phyloP scores from a whole-genome alignment of 2,888 invertebrate genomes.

The Drosophila macrospina region DNA sequence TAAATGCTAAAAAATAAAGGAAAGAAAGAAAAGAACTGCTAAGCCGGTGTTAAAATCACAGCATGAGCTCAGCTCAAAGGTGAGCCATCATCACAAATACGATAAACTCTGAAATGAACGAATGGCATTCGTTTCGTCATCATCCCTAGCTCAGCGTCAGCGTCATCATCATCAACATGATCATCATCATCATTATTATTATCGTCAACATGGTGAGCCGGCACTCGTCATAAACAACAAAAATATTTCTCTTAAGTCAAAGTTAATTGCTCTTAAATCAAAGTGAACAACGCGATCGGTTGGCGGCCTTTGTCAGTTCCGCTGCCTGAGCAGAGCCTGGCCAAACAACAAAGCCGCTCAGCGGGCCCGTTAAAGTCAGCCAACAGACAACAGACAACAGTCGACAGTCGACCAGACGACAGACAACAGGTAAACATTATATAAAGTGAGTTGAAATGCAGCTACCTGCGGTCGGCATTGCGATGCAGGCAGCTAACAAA shows the following conservation, averaged over 20 bases:
- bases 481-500: slow-evolving; percentile 36
- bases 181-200: slow-evolving; percentile 8
- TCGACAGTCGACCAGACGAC: slow-evolving; percentile 6
- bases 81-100: slow-evolving; percentile 15
- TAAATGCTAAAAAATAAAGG: slow-evolving; percentile 41
- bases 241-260: slow-evolving; percentile 79
- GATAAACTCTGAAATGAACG: slow-evolving; percentile 21
- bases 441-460: slow-evolving; percentile 63
- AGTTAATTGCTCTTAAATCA: slow-evolving; percentile 79
- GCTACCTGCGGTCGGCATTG: slow-evolving; percentile 52
- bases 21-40: slow-evolving; percentile 12
- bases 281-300: slow-evolving; percentile 65
- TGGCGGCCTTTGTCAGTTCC: slow-evolving; percentile 41
- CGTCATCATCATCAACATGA: slow-evolving; percentile 4
- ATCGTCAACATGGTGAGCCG: slow-evolving; percentile 29
- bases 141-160: slow-evolving; percentile 20
- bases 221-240: slow-evolving; percentile 66
- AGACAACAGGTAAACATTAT: slow-evolving; percentile 70
- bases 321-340: slow-evolving; percentile 30
- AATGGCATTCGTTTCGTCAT: slow-evolving; percentile 61
- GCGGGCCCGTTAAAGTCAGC: slow-evolving; percentile 12
- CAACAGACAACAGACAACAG: slow-evolving; percentile 21
- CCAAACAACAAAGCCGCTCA: slow-evolving; percentile 50
- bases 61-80: slow-evolving; percentile 64
- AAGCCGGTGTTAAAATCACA: slow-evolving; percentile 59